Evolutionary conservation across 2,113 vertebrate species (phyloP).

Genomic region (Notarius lentiginosus): DNA sequence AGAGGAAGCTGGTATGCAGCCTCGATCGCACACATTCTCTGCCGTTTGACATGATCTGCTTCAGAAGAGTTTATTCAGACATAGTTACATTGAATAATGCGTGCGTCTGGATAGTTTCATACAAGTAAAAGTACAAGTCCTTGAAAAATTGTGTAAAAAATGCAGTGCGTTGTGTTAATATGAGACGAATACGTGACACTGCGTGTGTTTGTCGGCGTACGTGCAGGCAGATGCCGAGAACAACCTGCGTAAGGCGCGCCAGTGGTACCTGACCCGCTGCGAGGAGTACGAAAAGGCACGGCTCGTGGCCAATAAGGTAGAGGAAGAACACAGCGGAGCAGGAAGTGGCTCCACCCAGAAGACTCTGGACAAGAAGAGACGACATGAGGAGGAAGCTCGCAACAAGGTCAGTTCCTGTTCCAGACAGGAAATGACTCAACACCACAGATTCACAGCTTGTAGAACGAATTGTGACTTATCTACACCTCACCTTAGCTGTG

Average conservation of each 20-base stretch:
- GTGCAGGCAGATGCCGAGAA: conserved; percentile 87
- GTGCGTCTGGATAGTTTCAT: neutral
- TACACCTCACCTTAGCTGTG: neutral
- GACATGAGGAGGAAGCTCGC: conserved; percentile 89
- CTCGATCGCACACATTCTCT: neutral
- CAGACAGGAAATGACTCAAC: conserved; percentile 44
- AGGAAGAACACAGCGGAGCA: conserved; percentile 75
- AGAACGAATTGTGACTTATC: neutral
- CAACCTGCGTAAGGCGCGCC: conserved; percentile 92
- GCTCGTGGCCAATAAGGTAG: conserved; percentile 74
- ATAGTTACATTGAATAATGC: neutral
- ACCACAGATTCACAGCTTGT: neutral
- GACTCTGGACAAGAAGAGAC: conserved; percentile 88
- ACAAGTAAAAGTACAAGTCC: neutral
- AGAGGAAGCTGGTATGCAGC: conserved; percentile 87
- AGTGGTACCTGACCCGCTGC: conserved; percentile 81
- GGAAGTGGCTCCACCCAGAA: conserved; percentile 73
- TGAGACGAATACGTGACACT: neutral
- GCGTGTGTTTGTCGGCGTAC: neutral
- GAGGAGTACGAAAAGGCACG: conserved; percentile 92
- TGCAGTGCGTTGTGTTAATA: neutral
- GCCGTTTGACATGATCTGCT: neutral
- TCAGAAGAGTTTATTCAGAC: neutral
- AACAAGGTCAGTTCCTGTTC: conserved; percentile 79
- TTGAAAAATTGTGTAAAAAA: neutral